Evolutionary conservation across 2,888 invertebrate genomes (phyloP), one percentile per base, ranked within the genome.

Genomic region (Cantharis rustica): DNA sequence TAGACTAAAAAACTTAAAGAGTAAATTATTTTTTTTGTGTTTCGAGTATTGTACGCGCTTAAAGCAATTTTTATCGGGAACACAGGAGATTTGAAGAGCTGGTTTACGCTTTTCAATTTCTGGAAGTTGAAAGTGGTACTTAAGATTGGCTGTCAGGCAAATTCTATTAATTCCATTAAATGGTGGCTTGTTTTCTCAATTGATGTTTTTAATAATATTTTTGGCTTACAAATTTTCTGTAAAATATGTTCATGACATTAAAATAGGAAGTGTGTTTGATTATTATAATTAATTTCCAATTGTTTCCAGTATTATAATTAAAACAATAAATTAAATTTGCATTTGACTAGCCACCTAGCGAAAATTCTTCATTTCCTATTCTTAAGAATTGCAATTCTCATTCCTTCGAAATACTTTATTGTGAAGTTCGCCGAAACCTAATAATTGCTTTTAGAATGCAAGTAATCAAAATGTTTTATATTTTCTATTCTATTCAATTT

Each of bases 141-240:
- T 66, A 72, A 66, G 72, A 72, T 72, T 72, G 72, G 72, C 66
- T 72, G 72, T 72, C 72, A 72, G 66, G 66, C 72, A 72, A 66
- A 47, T 72, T 64, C 72, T 66, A 72, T 72, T 72, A 72, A 72
- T 72, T 72, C 72, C 66, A 72, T 66, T 47, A n/a, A 47, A n/a
- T 47, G 47, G 7, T 47, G 47, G 7, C 47, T 47, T 47, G 47
- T 47, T 47, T n/a, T 47, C 47, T 47, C 47, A 47, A n/a, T 47
- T 47, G 47, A 47, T 47, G 47, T 47, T 47, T 47, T 47, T 47
- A 47, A 47, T 47, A 47, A 47, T 47, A 47, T 47, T 47, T 47
- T 47, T 47, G 47, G 9, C 47, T 47, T 47, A 47, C n/a, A 47
- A n/a, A 47, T 47, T 47, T 47, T 47, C 47, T 2, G 0, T 7